Conservation (phyloP, 2,797 vertebrate genomes). For the Amblyopsis hoosieri region DNA sequence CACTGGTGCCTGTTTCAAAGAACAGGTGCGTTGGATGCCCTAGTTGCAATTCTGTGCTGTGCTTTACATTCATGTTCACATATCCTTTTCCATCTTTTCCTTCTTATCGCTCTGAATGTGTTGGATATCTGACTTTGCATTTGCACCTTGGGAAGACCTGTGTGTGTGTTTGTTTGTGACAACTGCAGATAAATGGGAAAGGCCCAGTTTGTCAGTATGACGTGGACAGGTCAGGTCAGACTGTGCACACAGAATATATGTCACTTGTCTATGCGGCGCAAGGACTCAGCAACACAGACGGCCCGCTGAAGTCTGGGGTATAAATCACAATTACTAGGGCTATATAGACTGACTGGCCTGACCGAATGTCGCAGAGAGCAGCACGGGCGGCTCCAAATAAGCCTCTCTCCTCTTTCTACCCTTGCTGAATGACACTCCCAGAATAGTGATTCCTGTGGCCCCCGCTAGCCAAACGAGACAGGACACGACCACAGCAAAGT, state of each 20-base stretch:
- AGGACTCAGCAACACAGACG: conserved; percentile 62
- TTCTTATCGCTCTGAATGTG: conserved; percentile 18
- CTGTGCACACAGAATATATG: conserved; percentile 60
- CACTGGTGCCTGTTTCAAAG: conserved; percentile 46
- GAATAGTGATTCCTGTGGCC: conserved; percentile 68
- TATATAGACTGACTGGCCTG: conserved; percentile 64
- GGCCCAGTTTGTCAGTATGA: conserved; percentile 44
- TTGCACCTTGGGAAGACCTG: conserved; percentile 11
- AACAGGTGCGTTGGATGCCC: conserved; percentile 68
- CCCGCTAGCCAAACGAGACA: conserved; percentile 60
- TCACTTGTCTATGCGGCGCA: conserved; percentile 59
- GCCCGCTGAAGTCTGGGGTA: conserved; percentile 60
- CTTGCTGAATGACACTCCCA: conserved; percentile 75
- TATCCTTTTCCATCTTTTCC: conserved; percentile 29
- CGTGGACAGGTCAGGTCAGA: conserved; percentile 66
- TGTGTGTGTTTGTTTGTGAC: conserved; percentile 24
- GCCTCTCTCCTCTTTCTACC: conserved; percentile 54
- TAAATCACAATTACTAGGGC: conserved; percentile 80
- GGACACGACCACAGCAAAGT: conserved; percentile 52
- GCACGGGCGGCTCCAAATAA: conserved; percentile 60
- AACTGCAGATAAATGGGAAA: conserved; percentile 43
- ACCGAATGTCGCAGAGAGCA: conserved; percentile 21
- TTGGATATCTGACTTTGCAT: conserved; percentile 36
- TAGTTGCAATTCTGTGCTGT: conserved; percentile 51
- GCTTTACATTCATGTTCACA: conserved; percentile 33